These are phyloP conservation scores for Chrysopilus asiliformis DNA, from an alignment of 2,888 invertebrate genomes.

Conservation along the genomic window DNA sequence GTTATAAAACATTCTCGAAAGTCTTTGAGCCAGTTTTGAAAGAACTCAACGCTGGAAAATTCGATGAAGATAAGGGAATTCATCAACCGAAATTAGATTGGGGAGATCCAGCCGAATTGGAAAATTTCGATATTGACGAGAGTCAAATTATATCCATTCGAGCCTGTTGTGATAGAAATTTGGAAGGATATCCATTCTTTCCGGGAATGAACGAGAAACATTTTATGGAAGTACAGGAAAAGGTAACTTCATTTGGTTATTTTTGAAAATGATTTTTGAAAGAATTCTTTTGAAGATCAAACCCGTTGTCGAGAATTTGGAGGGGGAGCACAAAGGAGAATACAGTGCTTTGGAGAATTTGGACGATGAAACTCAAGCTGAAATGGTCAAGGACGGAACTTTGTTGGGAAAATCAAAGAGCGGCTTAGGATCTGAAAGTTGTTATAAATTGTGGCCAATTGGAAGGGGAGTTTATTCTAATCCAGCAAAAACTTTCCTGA, in stretches of 20 bases:
- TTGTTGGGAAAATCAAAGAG: conserved; percentile 51
- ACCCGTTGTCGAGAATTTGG: conserved; percentile 33
- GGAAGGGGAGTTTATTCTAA: conserved; percentile 41
- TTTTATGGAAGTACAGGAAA: conserved; percentile 46
- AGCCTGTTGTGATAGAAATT: conserved; percentile 48
- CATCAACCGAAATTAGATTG: conserved; percentile 48
- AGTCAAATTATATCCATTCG: conserved; percentile 51
- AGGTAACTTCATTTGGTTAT: conserved; percentile 23
- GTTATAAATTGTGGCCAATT: conserved; percentile 54
- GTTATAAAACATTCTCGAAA: conserved; percentile 46
- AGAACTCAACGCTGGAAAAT: conserved; percentile 43
- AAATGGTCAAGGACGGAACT: conserved; percentile 48
- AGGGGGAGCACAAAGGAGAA: conserved; percentile 45
- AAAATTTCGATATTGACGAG: conserved; percentile 47
- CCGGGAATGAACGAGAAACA: conserved; percentile 48
- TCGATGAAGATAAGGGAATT: conserved; percentile 33
- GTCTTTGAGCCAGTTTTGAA: conserved; percentile 55
- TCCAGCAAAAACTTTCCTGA: conserved; percentile 48
- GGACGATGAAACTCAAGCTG: conserved; percentile 43
- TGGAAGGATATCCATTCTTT: conserved; percentile 49
- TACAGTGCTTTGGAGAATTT: conserved; percentile 45
- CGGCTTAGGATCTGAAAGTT: conserved; percentile 42
- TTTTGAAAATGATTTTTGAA: not conserved
- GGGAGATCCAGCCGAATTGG: conserved; percentile 44
- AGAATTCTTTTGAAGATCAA: conserved; percentile 18